These are phyloP conservation scores for Pteromalus puparum DNA, from an alignment of 1,140 invertebrate species.

Conservation along the genomic window DNA sequence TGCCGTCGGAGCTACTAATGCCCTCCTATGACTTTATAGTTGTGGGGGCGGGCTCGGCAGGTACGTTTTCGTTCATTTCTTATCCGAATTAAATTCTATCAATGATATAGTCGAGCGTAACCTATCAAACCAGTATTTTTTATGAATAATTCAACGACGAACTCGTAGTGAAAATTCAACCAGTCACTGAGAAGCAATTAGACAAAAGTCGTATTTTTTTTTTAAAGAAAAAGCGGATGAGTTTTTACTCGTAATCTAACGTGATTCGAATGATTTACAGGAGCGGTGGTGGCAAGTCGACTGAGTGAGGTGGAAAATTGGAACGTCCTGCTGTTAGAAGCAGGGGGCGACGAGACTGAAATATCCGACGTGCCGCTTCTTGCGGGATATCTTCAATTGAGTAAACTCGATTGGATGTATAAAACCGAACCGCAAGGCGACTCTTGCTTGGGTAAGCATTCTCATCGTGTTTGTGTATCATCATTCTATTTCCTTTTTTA, in stretches of 20 bases:
- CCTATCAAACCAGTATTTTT: no score
- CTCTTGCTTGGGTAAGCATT: constrained; percentile 83
- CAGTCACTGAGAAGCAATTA: no score
- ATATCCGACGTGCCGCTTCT: constrained; percentile 91
- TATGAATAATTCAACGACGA: no score
- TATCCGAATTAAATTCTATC: background rate
- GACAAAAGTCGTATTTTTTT: background rate
- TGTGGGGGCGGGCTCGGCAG: constrained; percentile 96
- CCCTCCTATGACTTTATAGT: constrained; percentile 90
- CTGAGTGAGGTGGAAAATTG: constrained; percentile 87
- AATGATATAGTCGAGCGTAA: no score
- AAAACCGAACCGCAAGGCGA: constrained; percentile 91
- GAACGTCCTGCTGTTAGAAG: constrained; percentile 91
- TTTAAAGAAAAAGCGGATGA: background rate
- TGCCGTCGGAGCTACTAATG: constrained; percentile 79
- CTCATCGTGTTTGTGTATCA: constrained; percentile 36
- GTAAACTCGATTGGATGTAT: constrained; percentile 94
- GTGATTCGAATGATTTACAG: constrained; percentile 65
- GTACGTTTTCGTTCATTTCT: constrained; percentile 72
- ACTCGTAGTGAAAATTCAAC: no score
- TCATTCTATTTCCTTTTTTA: no score
- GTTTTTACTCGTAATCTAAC: background rate
- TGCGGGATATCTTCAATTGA: constrained; percentile 90
- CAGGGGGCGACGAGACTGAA: constrained; percentile 93
- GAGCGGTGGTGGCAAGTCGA: constrained; percentile 92